Evolutionary conservation across 2,113 vertebrate species (phyloP), one percentile per base, ranked within the genome.

Genomic region (Setophaga coronata): DNA sequence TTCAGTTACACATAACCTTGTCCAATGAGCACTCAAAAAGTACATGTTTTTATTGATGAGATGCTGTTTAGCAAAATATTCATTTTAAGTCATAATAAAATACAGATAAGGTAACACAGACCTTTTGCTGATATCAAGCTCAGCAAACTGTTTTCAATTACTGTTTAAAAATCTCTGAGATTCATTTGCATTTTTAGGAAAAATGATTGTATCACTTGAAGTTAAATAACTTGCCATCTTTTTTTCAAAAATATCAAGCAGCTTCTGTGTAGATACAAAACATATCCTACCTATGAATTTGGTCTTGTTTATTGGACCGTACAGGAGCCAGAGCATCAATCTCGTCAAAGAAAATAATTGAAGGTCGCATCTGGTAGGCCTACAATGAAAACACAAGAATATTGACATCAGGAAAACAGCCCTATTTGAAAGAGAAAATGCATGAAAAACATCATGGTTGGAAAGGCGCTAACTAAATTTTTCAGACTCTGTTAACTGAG

Each of bases 301-400:
- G 99, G 94, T 99, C 99, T 96, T 99, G 99, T 34, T 99, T 98
- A 66, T 98, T 99, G 50, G 99, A 99, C 53, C 99, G 96, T 53
- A 99, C 99, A 61, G 99, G 99, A 95, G 99, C 99, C 66, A 99
- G 97, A 74, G 99, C 99, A 97, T 99, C 99, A 19, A 99, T 99
- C 97, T 99, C 99, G 79, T 99, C 99, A 95, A 99, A 99, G 97
- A 99, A 99, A 96, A 99, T 99, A 87, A 99, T 99, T 24, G 99
- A 98, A 31, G 99, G 99, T 83, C 99, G 98, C 99, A 99, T 99
- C 91, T 99, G 98, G 97, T 98, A 99, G 16, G 99, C 99, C 99
- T 99, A 72, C 2, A 93, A 97, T 72, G 33, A 42, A 96, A 93
- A 51, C 60, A 61, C 13, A 42, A 34, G 38, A 43, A 82, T 24